Base-by-base conservation (phyloP, 2,797 vertebrate genomes). In the Leptodactylus fallax region DNA sequence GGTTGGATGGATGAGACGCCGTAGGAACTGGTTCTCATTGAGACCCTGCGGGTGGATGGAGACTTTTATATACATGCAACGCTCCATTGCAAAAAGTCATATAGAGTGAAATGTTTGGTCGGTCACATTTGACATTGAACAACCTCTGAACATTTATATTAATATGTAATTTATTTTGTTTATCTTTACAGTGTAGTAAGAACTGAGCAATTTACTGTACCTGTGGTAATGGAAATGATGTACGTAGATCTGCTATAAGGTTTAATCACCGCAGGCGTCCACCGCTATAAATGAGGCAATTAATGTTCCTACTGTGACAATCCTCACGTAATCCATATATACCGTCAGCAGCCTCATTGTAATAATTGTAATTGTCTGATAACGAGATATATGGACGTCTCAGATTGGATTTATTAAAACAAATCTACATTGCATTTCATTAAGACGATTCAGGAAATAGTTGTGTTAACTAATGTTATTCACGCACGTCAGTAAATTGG, bases 281-380 rank as follows among this genome's bases (percentile, higher is more conserved):
- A 61, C 27, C 74, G 56, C n/a, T 51, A 13, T 74, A 55, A 45
- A 55, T 25, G n/a, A 87, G 55, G 17, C 76, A 53, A 82, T 87
- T 74, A 82, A 74, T 72, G 47, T 23, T 10, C 78, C 53, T 65
- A 14, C 79, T 36, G 79, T n/a, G 85, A 58, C 14, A 60, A 61
- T 25, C 27, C 85, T 60, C 51, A n/a, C 71, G 53, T 76, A 85
- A 86, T 67, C 49, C 67, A 7, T 55, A 23, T 69, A 36, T 67
- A 58, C 53, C 45, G 65, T 69, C 36, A 85, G 13, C 36, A 78
- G 13, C 21, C 36, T 76, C 7, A 58, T 27, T 81, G n/a, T 74
- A 6, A 71, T 77, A 17, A 36, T 79, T 78, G 49, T 25, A 5
- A 60, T 12, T n/a, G 19, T 74, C 14, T 61, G 23, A 61, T 74